phyloP scores from a whole-genome alignment of 2,888 invertebrate genomes.

The Mesorhabditis belari region DNA sequence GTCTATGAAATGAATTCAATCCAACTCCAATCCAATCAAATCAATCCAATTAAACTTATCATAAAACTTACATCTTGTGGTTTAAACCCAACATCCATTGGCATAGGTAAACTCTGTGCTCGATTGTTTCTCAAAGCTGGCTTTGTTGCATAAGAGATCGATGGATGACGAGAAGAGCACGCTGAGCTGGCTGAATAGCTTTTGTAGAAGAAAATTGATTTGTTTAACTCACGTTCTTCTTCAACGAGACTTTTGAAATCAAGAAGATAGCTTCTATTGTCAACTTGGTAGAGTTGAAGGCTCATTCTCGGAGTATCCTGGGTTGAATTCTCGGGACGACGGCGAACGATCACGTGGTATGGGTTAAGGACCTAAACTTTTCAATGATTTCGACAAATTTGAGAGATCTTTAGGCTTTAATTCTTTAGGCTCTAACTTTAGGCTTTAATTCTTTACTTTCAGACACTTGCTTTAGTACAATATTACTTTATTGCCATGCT shows the following conservation, averaged over 20 bases:
- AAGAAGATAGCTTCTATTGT: constrained; percentile 88
- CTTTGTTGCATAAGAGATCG: constrained; percentile 49
- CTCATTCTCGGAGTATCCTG: constrained; percentile 60
- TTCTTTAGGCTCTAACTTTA: too few relatives aligned
- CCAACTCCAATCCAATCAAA: background rate
- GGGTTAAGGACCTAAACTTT: constrained; percentile 77
- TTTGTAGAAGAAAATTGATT: background rate
- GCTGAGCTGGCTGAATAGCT: constrained; percentile 38
- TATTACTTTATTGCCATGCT: too few relatives aligned
- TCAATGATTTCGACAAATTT: too few relatives aligned
- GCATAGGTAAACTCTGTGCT: constrained; percentile 47
- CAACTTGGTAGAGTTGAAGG: constrained; percentile 54
- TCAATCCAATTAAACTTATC: background rate
- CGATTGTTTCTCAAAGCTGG: constrained; percentile 43
- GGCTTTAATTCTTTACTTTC: too few relatives aligned
- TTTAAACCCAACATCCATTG: constrained; percentile 30
- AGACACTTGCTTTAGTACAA: too few relatives aligned
- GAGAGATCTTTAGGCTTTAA: too few relatives aligned
- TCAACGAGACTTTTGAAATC: constrained; percentile 79
- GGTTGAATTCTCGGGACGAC: constrained; percentile 52
- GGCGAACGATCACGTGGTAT: constrained; percentile 83
- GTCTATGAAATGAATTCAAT: too few relatives aligned
- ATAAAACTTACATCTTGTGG: background rate
- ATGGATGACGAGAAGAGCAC: constrained; percentile 49
- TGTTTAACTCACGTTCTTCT: constrained; percentile 27